Evolutionary conservation across 92 coral and sea anemone genomes (phyloP).

Genomic region (Blastomussa wellsi): DNA sequence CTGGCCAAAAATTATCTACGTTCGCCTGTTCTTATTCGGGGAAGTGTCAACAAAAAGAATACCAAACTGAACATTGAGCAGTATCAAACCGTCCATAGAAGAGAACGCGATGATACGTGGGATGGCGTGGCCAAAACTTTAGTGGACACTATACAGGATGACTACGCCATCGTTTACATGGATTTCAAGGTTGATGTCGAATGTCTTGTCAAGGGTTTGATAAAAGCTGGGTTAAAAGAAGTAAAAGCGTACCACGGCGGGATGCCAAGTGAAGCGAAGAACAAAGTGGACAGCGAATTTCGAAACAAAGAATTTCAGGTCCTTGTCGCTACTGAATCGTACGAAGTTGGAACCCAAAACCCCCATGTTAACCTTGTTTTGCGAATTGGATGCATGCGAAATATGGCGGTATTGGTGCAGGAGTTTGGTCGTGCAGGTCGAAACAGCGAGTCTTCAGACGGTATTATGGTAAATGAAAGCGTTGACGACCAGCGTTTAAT

Average conservation of each 20-base stretch:
- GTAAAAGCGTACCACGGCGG: conserved; percentile 47
- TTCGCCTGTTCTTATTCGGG: conserved; percentile 31
- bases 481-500: too few relatives aligned
- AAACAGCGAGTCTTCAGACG: too few relatives aligned
- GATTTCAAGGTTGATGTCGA: conserved; percentile 44
- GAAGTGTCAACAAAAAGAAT: conserved; percentile 25
- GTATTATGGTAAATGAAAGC: too few relatives aligned
- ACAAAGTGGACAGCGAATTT: conserved; percentile 27
- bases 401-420: too few relatives aligned
- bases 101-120: conserved; percentile 27
- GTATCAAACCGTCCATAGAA: conserved; percentile 17
- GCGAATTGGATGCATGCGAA: too few relatives aligned
- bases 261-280: conserved; percentile 23
- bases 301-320: too few relatives aligned
- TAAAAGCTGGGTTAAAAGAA: conserved; percentile 18
- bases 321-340: too few relatives aligned
- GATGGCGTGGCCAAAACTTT: conserved; percentile 18
- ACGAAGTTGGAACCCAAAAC: too few relatives aligned
- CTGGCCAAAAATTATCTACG: conserved; percentile 29
- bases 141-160: conserved; percentile 7
- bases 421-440: too few relatives aligned
- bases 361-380: too few relatives aligned
- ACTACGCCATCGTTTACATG: conserved; percentile 49
- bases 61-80: conserved; percentile 37
- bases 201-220: conserved; percentile 16